Conservation (phyloP, 2,888 invertebrate genomes). For the Masnerella sp. region DNA sequence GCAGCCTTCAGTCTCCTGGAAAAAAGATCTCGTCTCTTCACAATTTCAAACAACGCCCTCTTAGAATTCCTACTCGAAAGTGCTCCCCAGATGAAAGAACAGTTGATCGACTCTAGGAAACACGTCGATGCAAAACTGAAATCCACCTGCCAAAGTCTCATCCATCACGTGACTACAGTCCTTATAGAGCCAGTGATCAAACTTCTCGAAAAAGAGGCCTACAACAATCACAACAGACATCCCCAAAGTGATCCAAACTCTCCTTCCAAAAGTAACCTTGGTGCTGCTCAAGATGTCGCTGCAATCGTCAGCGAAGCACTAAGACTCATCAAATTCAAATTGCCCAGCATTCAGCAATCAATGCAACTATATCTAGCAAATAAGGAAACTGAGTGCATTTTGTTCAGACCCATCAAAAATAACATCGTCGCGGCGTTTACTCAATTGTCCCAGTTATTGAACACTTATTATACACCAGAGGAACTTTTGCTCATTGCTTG, state of each 20-base stretch:
- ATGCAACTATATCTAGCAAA: constrained; percentile 98
- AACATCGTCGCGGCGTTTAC: constrained; percentile 93
- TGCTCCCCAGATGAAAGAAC: constrained; percentile 95
- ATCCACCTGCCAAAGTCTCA: constrained; percentile 92
- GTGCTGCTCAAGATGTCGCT: constrained; percentile 85
- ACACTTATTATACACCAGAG: constrained; percentile 88
- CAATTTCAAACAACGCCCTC: constrained; percentile 90
- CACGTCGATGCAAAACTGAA: constrained; percentile 97
- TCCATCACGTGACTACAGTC: constrained; percentile 86
- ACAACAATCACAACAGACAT: constrained; percentile 57
- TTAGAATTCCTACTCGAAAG: constrained; percentile 95
- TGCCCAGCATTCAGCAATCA: constrained; percentile 89
- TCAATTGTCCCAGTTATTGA: constrained; percentile 88
- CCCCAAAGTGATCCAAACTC: constrained; percentile 78
- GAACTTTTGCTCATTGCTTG: constrained; percentile 91
- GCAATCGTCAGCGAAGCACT: constrained; percentile 86
- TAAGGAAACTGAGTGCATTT: constrained; percentile 96
- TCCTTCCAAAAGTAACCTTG: constrained; percentile 69
- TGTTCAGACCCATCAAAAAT: constrained; percentile 96
- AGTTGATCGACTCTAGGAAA: constrained; percentile 95
- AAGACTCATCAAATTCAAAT: constrained; percentile 86
- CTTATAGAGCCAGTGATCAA: constrained; percentile 86
- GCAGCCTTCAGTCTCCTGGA: constrained; percentile 88
- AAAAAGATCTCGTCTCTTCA: constrained; percentile 90
- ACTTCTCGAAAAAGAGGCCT: constrained; percentile 85